A percentile compares a stretch with the other conserved stretches of the same genome.
Evolutionary conservation across 2,888 invertebrate genomes (phyloP).

Genomic region (Cheilosia variabilis): DNA sequence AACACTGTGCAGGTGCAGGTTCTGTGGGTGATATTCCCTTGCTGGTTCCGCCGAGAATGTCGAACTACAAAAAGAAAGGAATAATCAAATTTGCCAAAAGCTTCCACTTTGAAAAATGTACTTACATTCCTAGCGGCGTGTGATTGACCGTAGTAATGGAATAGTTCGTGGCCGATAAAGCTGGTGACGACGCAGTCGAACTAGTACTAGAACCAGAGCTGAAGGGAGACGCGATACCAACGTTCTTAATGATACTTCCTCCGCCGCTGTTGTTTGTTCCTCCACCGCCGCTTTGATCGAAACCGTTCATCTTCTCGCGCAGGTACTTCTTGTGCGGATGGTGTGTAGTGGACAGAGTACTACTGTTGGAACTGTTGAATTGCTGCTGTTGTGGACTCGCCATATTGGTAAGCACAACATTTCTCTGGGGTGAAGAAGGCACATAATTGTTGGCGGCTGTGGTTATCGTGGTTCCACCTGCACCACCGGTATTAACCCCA

Average conservation of each 20-base stretch:
- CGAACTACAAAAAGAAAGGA: constrained; percentile 24
- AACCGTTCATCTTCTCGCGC: constrained; percentile 83
- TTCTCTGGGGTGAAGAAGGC: constrained; percentile 78
- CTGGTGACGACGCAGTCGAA: constrained; percentile 62
- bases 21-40: constrained; percentile 66
- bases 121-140: constrained; percentile 61
- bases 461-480: constrained; percentile 74
- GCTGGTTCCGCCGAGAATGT: constrained; percentile 56
- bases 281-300: constrained; percentile 79
- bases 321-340: constrained; percentile 84
- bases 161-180: constrained; percentile 56
- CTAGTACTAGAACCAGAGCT: constrained; percentile 52
- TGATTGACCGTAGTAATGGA: constrained; percentile 43
- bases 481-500: constrained; percentile 51
- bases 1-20: constrained; percentile 73
- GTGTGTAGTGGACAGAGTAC: constrained; percentile 77
- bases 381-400: constrained; percentile 74
- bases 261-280: constrained; percentile 69
- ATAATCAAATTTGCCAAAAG: too few species aligned
- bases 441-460: constrained; percentile 77
- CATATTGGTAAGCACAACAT: constrained; percentile 68
- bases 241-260: constrained; percentile 26
- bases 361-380: constrained; percentile 69
- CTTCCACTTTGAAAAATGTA: neutral
- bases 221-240: constrained; percentile 41